Conservation (phyloP, 2,888 invertebrate species). For the Pristionchus fissidentatus region DNA sequence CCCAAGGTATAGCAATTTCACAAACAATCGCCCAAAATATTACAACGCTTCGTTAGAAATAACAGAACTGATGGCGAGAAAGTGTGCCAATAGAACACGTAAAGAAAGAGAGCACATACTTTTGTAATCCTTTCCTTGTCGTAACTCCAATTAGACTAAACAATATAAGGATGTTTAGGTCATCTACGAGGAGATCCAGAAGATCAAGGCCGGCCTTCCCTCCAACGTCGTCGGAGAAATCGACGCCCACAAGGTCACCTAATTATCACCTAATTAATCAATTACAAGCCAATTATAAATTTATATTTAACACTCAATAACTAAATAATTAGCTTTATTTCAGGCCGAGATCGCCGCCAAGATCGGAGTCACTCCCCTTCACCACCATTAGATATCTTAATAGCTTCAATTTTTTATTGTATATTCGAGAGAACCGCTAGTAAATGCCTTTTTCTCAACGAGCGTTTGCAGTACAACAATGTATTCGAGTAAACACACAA, state of each 20-base stretch:
- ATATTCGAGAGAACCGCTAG: neutral
- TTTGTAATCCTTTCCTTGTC: no score
- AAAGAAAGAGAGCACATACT: no score
- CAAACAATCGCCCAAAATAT: no score
- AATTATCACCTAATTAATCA: neutral
- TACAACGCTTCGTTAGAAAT: no score
- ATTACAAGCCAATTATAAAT: neutral
- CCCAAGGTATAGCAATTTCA: no score
- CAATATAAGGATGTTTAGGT: no score
- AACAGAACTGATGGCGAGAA: no score
- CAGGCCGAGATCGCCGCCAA: neutral
- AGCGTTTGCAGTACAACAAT: no score
- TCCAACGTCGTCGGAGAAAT: neutral
- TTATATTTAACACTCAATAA: neutral
- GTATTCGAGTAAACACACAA: no score
- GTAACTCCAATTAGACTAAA: no score
- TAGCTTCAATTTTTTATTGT: neutral
- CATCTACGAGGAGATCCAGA: neutral
- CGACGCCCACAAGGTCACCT: neutral
- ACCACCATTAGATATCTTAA: neutral
- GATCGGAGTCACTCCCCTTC: neutral
- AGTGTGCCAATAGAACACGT: no score
- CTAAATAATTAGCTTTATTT: no score
- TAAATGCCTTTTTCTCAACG: neutral
- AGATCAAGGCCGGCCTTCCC: constrained; percentile 14